Conservation (phyloP, 1,140 invertebrate species). For the Triops longicaudatus region DNA sequence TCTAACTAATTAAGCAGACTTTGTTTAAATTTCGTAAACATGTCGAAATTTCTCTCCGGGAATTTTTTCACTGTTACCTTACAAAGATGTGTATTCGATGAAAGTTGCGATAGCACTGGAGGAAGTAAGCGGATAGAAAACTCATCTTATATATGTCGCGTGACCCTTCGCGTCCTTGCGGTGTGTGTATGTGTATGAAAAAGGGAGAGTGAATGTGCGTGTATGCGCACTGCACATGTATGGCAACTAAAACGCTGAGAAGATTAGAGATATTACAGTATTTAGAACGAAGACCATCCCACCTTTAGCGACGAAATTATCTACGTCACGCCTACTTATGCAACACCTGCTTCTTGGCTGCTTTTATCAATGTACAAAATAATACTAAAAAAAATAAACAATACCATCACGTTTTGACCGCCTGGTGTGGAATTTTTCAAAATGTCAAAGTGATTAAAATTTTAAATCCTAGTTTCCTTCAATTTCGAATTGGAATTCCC, state of each 20-base stretch:
- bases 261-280: conserved; percentile 1
- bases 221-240: not conserved
- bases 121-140: not conserved
- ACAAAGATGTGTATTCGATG: not conserved
- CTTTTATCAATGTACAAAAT: not conserved
- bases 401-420: not conserved
- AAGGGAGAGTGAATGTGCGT: not conserved
- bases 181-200: not conserved
- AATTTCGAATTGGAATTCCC: not conserved
- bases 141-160: conserved; percentile 2
- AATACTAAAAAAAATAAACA: not conserved
- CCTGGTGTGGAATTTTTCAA: not conserved
- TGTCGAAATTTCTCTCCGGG: too few relatives aligned
- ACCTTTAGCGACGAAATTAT: not conserved
- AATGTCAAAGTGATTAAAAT: not conserved
- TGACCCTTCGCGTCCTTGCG: not conserved
- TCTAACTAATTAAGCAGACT: too few relatives aligned
- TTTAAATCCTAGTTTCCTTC: not conserved
- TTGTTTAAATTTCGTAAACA: too few relatives aligned
- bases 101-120: not conserved
- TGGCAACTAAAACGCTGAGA: not conserved
- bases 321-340: not conserved
- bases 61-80: not conserved
- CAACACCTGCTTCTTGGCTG: not conserved
- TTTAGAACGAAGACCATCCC: not conserved